Conservation (phyloP, 1,140 invertebrate genomes). For the Orius insidiosus region DNA sequence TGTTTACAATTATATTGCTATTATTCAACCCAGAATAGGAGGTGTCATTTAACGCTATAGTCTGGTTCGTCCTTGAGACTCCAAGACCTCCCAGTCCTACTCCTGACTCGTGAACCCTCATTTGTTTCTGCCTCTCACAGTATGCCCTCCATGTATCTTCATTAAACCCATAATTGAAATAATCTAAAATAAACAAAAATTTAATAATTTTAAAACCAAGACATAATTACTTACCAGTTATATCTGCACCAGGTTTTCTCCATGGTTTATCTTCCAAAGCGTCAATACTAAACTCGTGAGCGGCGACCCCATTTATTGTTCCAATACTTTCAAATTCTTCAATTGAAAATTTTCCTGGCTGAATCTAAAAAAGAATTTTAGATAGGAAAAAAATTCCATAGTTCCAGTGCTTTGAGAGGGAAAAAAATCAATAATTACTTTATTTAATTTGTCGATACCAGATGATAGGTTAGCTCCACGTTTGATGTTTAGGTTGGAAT, state of each 20-base stretch:
- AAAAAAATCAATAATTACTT: not conserved
- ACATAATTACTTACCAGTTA: constrained; percentile 40
- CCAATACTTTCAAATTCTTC: constrained; percentile 76
- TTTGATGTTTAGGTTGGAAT: constrained; percentile 44
- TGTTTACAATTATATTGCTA: not conserved
- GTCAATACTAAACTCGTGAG: constrained; percentile 84
- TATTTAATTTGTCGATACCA: constrained; percentile 27
- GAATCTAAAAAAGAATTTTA: constrained; percentile 22
- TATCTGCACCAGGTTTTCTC: constrained; percentile 95
- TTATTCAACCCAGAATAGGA: no score
- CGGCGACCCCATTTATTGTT: constrained; percentile 81
- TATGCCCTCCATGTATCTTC: constrained; percentile 97
- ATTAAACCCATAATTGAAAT: constrained; percentile 96
- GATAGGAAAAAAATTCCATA: no score
- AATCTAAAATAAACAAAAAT: constrained; percentile 47
- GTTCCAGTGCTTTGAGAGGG: not conserved
- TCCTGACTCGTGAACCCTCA: constrained; percentile 65
- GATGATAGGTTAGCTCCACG: constrained; percentile 35
- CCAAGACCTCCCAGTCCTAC: constrained; percentile 33
- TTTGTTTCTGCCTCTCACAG: constrained; percentile 85
- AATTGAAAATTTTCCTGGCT: constrained; percentile 61
- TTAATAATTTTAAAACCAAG: constrained; percentile 1
- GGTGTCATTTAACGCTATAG: no score
- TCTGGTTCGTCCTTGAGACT: constrained; percentile 8
- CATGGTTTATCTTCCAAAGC: constrained; percentile 95